phyloP scores from a whole-genome alignment of 1,140 invertebrate genomes.

The Macrostomum lignano region DNA sequence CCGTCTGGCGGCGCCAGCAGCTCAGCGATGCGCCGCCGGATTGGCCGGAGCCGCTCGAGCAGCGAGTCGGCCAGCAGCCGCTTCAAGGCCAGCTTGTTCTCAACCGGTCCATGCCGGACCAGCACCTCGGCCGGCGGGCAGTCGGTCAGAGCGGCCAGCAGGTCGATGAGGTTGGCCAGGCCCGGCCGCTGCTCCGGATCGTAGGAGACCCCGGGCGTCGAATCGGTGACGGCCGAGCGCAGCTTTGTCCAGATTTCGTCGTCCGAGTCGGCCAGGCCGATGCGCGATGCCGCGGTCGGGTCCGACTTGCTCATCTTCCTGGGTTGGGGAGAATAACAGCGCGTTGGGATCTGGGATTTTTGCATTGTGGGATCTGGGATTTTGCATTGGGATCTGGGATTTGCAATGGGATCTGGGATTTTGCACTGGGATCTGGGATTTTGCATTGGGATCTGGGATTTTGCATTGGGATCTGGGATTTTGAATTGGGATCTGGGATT shows the following conservation, averaged over 20 bases:
- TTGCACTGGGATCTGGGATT: no score
- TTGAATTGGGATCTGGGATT: no score
- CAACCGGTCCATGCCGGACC: constrained; percentile 32
- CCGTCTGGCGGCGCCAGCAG: no score
- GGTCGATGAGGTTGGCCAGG: constrained; percentile 54
- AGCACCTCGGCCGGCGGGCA: constrained; percentile 41
- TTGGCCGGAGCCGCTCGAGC: constrained; percentile 41
- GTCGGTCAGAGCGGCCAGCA: constrained; percentile 40
- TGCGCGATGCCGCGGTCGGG: constrained; percentile 40
- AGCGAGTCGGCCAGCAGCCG: constrained; percentile 41
- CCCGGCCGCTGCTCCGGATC: constrained; percentile 47
- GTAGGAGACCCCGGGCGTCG: constrained; percentile 48
- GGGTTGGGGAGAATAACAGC: no score
- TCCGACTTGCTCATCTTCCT: constrained; percentile 98
- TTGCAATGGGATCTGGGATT: no score
- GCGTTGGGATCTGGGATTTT: no score
- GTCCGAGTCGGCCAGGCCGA: constrained; percentile 48
- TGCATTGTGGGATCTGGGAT: no score
- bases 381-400: no score
- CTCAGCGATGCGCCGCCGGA: constrained; percentile 34
- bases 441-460: no score
- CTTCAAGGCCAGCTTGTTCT: constrained; percentile 56
- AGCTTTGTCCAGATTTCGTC: constrained; percentile 49
- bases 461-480: no score
- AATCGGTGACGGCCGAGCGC: constrained; percentile 69